Evolutionary conservation across 2,113 vertebrate species (phyloP).

Genomic region (Sitta europaea): DNA sequence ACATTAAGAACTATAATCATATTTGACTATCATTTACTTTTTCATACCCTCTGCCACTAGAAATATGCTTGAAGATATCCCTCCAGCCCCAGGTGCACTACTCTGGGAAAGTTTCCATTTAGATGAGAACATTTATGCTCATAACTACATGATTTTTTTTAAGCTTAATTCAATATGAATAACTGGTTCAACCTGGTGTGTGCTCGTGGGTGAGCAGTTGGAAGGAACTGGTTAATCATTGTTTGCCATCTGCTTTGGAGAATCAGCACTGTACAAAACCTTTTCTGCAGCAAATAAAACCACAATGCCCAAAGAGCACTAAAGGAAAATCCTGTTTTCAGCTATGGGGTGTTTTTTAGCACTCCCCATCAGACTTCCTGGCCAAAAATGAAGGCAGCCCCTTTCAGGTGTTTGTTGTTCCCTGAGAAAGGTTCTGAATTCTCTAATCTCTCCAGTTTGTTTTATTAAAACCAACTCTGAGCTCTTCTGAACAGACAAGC

Average conservation of each 20-base stretch:
- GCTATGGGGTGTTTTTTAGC: neutral
- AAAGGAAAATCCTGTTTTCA: slow-evolving; percentile 16
- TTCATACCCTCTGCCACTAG: slow-evolving; percentile 2
- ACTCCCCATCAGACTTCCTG: neutral
- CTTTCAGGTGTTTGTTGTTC: neutral
- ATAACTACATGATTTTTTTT: neutral
- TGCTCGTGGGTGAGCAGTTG: neutral
- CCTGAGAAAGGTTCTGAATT: neutral
- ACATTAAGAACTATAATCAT: neutral
- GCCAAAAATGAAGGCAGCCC: neutral
- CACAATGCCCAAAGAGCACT: neutral
- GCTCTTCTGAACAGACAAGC: neutral
- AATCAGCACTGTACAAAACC: neutral
- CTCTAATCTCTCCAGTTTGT: neutral
- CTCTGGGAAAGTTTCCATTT: neutral
- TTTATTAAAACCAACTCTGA: neutral
- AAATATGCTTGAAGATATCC: slow-evolving; percentile 14
- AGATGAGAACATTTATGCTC: neutral
- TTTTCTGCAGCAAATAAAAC: slow-evolving; percentile 2
- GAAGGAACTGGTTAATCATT: slow-evolving; percentile 53
- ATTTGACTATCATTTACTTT: neutral
- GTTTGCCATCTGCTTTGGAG: slow-evolving; percentile 12
- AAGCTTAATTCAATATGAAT: neutral
- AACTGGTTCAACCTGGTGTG: neutral
- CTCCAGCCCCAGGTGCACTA: neutral